Conservation (phyloP, 2,888 invertebrate species). For the Andricus curvator region DNA sequence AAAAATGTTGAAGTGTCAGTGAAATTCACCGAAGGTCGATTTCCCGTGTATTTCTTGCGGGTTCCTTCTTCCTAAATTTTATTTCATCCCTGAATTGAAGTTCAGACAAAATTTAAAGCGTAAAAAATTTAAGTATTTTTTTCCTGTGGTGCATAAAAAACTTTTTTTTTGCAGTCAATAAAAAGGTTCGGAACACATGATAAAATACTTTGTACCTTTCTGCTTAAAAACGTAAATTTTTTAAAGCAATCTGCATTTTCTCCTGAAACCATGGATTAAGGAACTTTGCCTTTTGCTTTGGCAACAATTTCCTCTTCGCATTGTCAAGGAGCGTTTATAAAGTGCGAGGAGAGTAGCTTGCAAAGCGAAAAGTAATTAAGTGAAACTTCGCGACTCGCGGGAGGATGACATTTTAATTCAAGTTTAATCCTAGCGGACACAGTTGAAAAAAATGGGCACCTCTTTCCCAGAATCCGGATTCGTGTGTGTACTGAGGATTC, state of each 20-base stretch:
- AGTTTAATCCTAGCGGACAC: conserved; percentile 33
- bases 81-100: too few relatives aligned
- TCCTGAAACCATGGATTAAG: not conserved
- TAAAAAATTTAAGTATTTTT: too few relatives aligned
- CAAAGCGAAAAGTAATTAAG: conserved; percentile 35
- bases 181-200: not conserved
- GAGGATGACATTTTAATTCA: conserved; percentile 36
- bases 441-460: conserved; percentile 18
- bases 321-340: conserved; percentile 18
- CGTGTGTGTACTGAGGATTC: conserved; percentile 9
- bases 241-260: not conserved
- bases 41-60: too few relatives aligned
- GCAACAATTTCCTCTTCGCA: not conserved
- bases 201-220: not conserved
- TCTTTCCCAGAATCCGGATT: conserved; percentile 2
- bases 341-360: conserved; percentile 19
- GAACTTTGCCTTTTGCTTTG: not conserved
- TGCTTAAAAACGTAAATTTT: not conserved
- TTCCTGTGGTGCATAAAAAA: too few relatives aligned
- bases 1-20: too few relatives aligned
- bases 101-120: too few relatives aligned
- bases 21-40: too few relatives aligned
- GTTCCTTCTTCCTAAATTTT: too few relatives aligned
- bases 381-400: conserved; percentile 13
- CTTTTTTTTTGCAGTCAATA: not conserved